Base-by-base conservation (phyloP, 2,797 vertebrate species). In the Danio choprae region DNA sequence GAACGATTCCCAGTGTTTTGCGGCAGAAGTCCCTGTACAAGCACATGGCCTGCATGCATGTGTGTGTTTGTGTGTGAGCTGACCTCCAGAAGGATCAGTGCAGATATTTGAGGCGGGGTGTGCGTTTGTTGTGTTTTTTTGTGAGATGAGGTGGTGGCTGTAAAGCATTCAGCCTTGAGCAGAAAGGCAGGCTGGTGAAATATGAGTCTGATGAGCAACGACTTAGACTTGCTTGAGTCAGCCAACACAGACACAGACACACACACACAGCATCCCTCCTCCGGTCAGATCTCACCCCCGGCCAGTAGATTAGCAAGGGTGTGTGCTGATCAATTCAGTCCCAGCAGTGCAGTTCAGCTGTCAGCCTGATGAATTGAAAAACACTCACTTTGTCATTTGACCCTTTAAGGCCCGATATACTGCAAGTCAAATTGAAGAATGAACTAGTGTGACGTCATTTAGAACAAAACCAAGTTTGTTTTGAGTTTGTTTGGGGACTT, bases 231-330 rank as follows among this genome's bases (percentile, higher is more conserved):
- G 50, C 59, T 65, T 15, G 13, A 64, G 15, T 43, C 67, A 72
- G 46, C 36, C 29, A 62, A 79, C 70, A 55, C 60, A 68, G 9
- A n/a, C 62, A 62, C 10, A 40, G 53, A 22, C 70, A 68, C 55
- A 60, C 18, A 64, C 64, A 79, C 58, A 50, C 40, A 68, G 67
- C 44, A 67, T 46, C 79, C 15, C 44, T 82, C 60, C 68, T 82
- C 60, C 70, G 44, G 44, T 6, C 29, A 50, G 65, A 83, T 71
- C 55, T 74, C 20, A 36, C 81, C 59, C 59, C 16, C 6, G 59
- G 71, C 73, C 79, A 85, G 76, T 62, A 68, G 70, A 79, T 81
- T 81, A 83, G 55, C 29, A 41, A 77, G 62, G 46, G 72, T 43
- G 74, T 40, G 41, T 68, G 72, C 65, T 53, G 70, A 72, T 75